Evolutionary conservation across 2,113 vertebrate genomes (phyloP).

Genomic region (Centropus unirufus): DNA sequence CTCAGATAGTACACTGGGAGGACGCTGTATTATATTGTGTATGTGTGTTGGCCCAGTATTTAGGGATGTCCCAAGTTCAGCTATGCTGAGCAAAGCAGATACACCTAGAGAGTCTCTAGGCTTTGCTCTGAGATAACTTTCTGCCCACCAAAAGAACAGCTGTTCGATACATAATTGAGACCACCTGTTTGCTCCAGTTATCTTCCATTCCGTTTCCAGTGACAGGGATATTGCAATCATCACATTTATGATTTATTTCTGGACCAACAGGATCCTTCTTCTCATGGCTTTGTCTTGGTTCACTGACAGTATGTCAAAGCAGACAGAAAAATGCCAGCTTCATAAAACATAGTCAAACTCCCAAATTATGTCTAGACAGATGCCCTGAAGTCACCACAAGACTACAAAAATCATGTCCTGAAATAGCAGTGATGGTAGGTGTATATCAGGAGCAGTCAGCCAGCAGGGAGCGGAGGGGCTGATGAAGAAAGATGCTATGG

Average conservation of each 20-base stretch:
- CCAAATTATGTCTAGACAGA: not conserved
- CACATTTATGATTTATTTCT: not conserved
- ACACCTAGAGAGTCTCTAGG: not conserved
- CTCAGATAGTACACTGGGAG: not conserved
- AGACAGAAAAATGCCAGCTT: not conserved
- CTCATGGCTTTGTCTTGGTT: not conserved
- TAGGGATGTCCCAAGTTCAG: not conserved
- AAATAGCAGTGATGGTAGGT: not conserved
- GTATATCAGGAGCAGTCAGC: not conserved
- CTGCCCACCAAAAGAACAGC: not conserved
- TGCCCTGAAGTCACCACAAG: not conserved
- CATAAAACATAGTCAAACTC: not conserved
- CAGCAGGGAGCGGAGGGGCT: not conserved
- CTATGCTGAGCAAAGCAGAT: not conserved
- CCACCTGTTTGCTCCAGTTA: not conserved
- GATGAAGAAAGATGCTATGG: not conserved
- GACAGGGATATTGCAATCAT: not conserved
- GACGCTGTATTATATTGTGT: not conserved
- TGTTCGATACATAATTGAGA: not conserved
- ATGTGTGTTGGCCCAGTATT: not conserved
- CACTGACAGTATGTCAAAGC: not conserved
- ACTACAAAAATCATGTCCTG: not conserved
- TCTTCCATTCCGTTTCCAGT: not conserved
- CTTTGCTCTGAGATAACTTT: not conserved
- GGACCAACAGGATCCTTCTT: not conserved